phyloP scores from a whole-genome alignment of 1,140 invertebrate species.

The Xylocopa sonorina region DNA sequence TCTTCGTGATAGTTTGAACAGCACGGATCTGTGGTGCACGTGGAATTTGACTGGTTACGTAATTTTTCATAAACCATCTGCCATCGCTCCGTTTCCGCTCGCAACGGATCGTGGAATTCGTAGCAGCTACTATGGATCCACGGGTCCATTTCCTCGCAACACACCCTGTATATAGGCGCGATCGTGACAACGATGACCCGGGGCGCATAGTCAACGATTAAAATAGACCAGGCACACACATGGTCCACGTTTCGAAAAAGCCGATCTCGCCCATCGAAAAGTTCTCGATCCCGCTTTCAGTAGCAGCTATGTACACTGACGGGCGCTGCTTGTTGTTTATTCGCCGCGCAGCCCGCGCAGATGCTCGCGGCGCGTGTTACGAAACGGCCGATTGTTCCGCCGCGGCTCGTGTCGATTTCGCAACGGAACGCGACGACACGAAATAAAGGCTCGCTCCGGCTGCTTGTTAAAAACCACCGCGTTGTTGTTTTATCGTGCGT shows the following conservation, averaged over 20 bases:
- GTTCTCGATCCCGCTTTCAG: background rate
- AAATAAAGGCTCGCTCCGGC: conserved; percentile 6
- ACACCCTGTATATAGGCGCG: no score
- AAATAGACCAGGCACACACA: background rate
- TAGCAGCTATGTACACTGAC: background rate
- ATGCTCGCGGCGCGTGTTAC: conserved; percentile 40
- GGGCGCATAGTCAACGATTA: no score
- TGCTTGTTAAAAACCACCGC: conserved; percentile 8
- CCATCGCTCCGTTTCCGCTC: no score
- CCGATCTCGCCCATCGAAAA: background rate
- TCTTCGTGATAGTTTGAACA: no score
- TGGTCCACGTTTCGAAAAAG: background rate
- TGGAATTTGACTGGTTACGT: no score
- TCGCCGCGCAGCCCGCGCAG: conserved; percentile 22
- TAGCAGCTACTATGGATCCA: no score
- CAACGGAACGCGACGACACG: conserved; percentile 17
- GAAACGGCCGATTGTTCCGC: conserved; percentile 44
- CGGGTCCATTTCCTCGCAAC: no score
- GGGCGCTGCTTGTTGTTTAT: conserved; percentile 3
- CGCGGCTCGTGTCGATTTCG: conserved; percentile 14
- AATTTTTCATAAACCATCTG: no score
- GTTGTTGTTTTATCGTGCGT: conserved; percentile 41
- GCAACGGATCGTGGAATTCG: no score
- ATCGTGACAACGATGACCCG: no score
- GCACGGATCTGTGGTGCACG: no score